Base-by-base conservation (phyloP, 2,888 invertebrate genomes). In the Oxyscelio sp. region DNA sequence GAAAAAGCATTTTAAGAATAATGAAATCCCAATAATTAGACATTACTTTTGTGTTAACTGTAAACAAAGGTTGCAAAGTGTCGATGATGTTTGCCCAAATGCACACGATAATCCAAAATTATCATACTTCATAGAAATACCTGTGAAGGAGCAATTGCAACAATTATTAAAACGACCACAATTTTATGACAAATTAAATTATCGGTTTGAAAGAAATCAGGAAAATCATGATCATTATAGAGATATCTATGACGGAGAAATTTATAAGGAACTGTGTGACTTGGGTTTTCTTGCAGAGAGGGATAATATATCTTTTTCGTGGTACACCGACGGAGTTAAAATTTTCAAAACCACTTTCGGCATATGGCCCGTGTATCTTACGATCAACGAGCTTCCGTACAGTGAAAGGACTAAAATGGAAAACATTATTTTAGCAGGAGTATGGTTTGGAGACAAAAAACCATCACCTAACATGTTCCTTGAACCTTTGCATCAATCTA, bases 361-460 rank as follows among this genome's bases (percentile, higher is more conserved):
- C 34, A 75, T 87, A 19, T 85, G 86, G 84, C 87, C 86, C 4
- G 11, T 88, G 11, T 88, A 80, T 59, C 45, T 87, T 43, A 48
- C 75, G 13, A 83, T 87, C 6, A 88, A 87, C 45, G 88, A 88
- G 61, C 68, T 88, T 21, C 85, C 85, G 6, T 85, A 77, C 50
- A 19, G 50, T 17, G 19, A 73, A 22, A 19, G 88, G 45, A 81
- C 22, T 2, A 59, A 66, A 59, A 45, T 54, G 40, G 40, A 40
- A 40, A 40, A 40, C 8, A 5, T 40, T 1, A 40, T 40, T n/a
- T 40, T 40, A n/a, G 13, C 40, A 40, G 40, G 40, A 40, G 2
- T 40, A n/a, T 40, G 40, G 40, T 40, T 40, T 5, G 40, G 40
- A 3, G 1, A 40, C 15, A 5, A 40, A n/a, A 40, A 40, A 40